Base-by-base conservation (phyloP, 2,113 vertebrate species). In the Melanocharis versteri region DNA sequence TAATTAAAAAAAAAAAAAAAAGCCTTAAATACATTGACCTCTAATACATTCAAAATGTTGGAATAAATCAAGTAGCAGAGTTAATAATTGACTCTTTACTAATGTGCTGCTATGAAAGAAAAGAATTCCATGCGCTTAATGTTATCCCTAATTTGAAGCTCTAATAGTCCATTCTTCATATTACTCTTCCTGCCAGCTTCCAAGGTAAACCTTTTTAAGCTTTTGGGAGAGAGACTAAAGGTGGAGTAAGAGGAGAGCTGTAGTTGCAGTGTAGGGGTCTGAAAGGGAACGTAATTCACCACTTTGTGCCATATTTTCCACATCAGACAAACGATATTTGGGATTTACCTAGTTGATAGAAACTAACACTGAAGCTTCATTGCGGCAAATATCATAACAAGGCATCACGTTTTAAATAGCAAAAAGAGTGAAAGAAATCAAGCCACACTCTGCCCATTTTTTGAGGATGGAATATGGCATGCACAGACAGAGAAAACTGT, bases 11-110 rank as follows among this genome's bases (percentile, higher is more conserved):
- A 78, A 53, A 31, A 28, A 45, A 44, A 47, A 12, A 28, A 13
- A 17, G 3, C 0, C 8, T 30, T 85, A 81, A 93, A 94, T 81
- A 77, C 47, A 60, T 64, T 93, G 87, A 96, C 86, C 54, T 82
- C 66, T 71, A 93, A 79, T 89, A 40, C 62, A 83, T 85, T 77
- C 44, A 88, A 80, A 91, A 92, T 47, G 71, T 75, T 94, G 45
- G 40, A 94, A 91, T 96, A 94, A 95, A 94, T 96, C 89, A 94
- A 93, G n/a, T 47, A 79, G 35, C 65, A 77, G 75, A 81, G 40
- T 65, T 96, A 96, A 97, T 93, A 91, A 96, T 71, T 94, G 92
- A 92, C 73, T 96, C 45, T 90, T 61, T 83, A 89, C 53, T 95
- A 78, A 92, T 70, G 19, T 75, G 68, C 9, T 92, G 3, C 53